A percentile compares a stretch with the other conserved stretches of the same genome.
Evolutionary conservation across 2,888 invertebrate species (phyloP).

Genomic region (Aleiodes testaceus): DNA sequence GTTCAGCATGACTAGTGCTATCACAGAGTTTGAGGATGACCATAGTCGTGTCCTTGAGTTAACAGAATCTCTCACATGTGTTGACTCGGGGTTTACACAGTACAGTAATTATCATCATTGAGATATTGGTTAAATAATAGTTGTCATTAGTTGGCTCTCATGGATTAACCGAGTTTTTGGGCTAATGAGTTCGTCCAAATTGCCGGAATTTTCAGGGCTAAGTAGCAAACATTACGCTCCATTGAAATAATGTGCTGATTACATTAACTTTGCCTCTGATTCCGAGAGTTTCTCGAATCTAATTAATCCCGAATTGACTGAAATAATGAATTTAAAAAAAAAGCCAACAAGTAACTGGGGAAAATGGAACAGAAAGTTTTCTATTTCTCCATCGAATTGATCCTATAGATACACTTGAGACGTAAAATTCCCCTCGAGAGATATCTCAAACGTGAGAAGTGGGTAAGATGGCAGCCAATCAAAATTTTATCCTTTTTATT

Average conservation of each 20-base stretch:
- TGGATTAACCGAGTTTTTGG: conserved; percentile 23
- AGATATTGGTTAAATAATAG: conserved; percentile 32
- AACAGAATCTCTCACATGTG: conserved; percentile 1
- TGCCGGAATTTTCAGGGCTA: not conserved
- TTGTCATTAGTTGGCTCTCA: conserved; percentile 5
- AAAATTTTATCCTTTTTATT: conserved; percentile 27
- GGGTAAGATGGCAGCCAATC: conserved; percentile 32
- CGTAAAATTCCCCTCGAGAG: conserved; percentile 26
- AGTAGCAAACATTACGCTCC: not conserved
- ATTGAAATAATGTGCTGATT: too few species aligned
- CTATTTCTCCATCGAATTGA: conserved; percentile 34
- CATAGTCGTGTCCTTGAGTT: conserved; percentile 22
- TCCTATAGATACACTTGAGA: conserved; percentile 26
- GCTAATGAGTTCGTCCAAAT: not conserved
- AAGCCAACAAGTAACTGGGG: conserved; percentile 30
- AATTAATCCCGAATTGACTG: not conserved
- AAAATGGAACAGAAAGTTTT: conserved; percentile 36
- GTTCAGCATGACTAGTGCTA: conserved; percentile 7
- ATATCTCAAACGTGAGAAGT: conserved; percentile 23
- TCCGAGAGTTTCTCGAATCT: too few species aligned
- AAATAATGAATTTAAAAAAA: conserved; percentile 7
- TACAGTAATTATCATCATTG: conserved; percentile 17
- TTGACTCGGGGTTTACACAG: conserved; percentile 4
- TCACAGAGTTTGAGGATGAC: conserved; percentile 16
- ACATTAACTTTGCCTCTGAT: too few species aligned